Percentiles rank a stretch among this genome's conserved stretches.
These are phyloP conservation scores for Zaprionus kolodkinae DNA, from an alignment of 1,140 invertebrate species.

Conservation along the genomic window DNA sequence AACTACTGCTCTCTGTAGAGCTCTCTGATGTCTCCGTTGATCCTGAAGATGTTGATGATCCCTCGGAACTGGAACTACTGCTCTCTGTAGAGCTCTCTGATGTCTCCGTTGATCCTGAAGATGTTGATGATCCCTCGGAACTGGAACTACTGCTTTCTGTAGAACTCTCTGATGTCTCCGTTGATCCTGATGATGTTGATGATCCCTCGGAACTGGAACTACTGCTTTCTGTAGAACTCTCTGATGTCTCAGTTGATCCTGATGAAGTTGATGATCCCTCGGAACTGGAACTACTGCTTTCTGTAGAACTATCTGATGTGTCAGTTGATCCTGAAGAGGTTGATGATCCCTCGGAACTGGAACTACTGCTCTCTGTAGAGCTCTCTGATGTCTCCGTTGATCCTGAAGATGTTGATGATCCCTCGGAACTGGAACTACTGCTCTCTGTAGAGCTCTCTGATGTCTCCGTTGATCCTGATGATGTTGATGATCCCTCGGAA, in stretches of 20 bases:
- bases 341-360: constrained; percentile 4
- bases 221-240: neutral
- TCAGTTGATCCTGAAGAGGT: neutral
- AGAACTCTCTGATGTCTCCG: neutral
- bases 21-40: neutral
- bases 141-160: neutral
- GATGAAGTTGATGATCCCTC: neutral
- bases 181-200: neutral
- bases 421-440: constrained; percentile 1
- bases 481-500: neutral
- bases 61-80: constrained; percentile 1
- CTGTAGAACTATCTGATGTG: too few relatives aligned
- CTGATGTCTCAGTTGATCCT: constrained; percentile 7
- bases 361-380: too few relatives aligned
- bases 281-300: neutral
- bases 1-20: neutral
- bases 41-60: neutral
- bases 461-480: neutral
- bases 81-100: neutral
- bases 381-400: neutral
- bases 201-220: neutral
- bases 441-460: neutral
- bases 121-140: neutral
- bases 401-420: neutral
- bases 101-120: neutral